These are phyloP conservation scores for Apostichopus parvimensis DNA, from an alignment of 35 echinoderm and acorn worm species.

Conservation along the genomic window DNA sequence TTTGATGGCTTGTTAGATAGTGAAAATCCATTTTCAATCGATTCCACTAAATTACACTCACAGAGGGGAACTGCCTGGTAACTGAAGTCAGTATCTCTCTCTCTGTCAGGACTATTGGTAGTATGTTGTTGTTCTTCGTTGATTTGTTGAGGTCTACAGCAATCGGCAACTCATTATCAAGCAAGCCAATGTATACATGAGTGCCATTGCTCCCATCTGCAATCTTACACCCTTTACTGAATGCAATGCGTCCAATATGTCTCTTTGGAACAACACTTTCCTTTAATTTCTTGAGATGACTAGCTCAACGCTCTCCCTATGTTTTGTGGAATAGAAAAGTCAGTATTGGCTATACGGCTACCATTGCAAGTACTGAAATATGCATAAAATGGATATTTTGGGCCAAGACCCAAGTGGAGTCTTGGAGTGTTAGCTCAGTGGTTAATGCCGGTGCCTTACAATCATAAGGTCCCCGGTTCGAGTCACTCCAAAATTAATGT, in stretches of 20 bases:
- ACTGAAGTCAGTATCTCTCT: constrained; percentile 22
- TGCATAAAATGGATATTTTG: no score
- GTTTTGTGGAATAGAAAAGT: background rate
- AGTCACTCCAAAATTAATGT: no score
- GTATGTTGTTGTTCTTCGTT: background rate
- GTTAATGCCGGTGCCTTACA: no score
- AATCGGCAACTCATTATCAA: background rate
- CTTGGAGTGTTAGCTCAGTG: no score
- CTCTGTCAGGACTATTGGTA: background rate
- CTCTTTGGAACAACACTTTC: background rate
- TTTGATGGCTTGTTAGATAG: background rate
- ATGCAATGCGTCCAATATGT: background rate
- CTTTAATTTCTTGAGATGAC: background rate
- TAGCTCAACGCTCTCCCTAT: background rate
- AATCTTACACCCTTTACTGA: constrained; percentile 11
- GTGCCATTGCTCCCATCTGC: constrained; percentile 27
- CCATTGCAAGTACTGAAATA: no score
- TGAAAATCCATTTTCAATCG: background rate
- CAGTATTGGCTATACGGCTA: background rate
- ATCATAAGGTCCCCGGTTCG: no score
- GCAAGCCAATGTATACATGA: background rate
- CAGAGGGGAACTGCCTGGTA: constrained; percentile 6
- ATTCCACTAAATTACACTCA: constrained; percentile 29
- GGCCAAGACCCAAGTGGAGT: no score
- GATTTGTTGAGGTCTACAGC: background rate